Evolutionary conservation across 2,113 vertebrate genomes (phyloP), one percentile per base, ranked within the genome.

Genomic region (Pardalotus punctatus): DNA sequence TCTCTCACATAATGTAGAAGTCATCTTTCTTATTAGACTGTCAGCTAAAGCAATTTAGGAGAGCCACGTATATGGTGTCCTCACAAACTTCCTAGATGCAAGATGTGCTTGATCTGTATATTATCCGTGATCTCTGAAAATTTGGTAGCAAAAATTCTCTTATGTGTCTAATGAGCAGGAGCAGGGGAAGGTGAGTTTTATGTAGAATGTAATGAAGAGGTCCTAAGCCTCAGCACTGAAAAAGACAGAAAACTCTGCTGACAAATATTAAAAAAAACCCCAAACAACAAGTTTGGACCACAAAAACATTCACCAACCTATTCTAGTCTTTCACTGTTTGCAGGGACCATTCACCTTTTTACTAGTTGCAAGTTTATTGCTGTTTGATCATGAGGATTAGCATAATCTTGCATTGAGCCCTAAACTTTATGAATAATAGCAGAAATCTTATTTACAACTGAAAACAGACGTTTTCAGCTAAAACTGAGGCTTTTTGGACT

Each of bases 391-490:
- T 25, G 27, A 86, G 67, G 83, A 73, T 93, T 88, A 83, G 15
- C 11, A 23, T 77, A 83, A 62, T 70, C 42, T 5, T 78, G 33
- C 35, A n/a, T 56, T 35, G 71, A 89, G 51, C 11, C 79, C 53
- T 86, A 35, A 78, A 67, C 56, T 48, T 45, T 57, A 67, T 91
- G 47, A 88, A 74, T 81, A 86, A 86, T 38, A 81, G 38, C 72
- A 84, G 83, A 84, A 89, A 74, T 31, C 61, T 61, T 84, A 56
- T 78, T 84, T 92, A 36, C 69, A 86, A 21, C 56, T 91, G 83
- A 60, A 60, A 92, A 45, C n/a, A 89, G 88, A 25, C 57, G 54
- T 91, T 95, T 84, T 84, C 69, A 91, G 61, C 86, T 88, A 73
- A 71, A 33, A 27, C 47, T 62, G 70, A 67, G 48, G 47, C 38